phyloP scores from a whole-genome alignment of 2,113 vertebrate species.

The Neolamprologus tretocephalus region DNA sequence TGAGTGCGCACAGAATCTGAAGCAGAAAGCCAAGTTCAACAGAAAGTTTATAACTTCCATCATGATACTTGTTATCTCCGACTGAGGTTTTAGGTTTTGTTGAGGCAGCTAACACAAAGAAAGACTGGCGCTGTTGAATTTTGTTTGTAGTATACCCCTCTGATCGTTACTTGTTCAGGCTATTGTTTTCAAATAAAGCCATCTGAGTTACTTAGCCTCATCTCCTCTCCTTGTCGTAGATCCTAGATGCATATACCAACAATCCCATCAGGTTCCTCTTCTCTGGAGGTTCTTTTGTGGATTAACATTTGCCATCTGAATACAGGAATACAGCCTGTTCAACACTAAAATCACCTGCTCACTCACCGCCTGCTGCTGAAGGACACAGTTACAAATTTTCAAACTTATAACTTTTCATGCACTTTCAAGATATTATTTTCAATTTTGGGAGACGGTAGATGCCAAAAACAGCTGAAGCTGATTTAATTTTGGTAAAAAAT shows the following conservation, averaged over 20 bases:
- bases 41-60: neutral
- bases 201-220: neutral
- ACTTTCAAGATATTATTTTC: neutral
- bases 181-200: neutral
- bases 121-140: neutral
- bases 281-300: neutral
- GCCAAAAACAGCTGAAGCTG: neutral
- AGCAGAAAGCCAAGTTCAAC: neutral
- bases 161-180: neutral
- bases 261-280: neutral
- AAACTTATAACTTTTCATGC: accelerated
- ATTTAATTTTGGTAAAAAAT: neutral
- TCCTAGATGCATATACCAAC: neutral
- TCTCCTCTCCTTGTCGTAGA: neutral
- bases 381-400: neutral
- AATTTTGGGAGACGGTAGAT: neutral
- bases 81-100: neutral
- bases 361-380: accelerated
- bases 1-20: neutral
- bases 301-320: neutral
- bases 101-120: neutral
- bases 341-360: neutral
- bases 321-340: neutral
- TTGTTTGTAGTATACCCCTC: neutral
- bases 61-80: neutral